phyloP scores from a whole-genome alignment of 2,888 invertebrate genomes.

The Thereva unica region DNA sequence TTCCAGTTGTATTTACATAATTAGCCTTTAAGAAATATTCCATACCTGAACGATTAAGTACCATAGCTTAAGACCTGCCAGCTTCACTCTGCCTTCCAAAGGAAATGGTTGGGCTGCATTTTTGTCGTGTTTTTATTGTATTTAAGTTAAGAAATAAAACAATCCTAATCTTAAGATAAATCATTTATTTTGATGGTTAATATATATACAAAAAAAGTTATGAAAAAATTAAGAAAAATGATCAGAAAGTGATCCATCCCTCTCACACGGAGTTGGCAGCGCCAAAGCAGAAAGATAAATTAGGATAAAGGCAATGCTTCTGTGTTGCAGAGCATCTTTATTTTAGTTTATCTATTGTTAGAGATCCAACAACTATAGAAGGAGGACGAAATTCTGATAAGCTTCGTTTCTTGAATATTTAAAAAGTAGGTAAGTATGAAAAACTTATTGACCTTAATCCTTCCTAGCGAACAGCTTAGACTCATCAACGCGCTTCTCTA shows the following conservation, averaged over 20 bases:
- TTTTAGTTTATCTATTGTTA: no score
- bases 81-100: no score
- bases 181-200: no score
- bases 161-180: no score
- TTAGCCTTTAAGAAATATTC: no score
- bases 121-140: no score
- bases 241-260: slow-evolving; percentile 35
- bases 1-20: no score
- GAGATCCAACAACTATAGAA: background rate
- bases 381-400: slow-evolving; percentile 31
- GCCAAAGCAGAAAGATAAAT: background rate
- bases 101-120: no score
- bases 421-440: slow-evolving; percentile 9
- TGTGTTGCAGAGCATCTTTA: no score
- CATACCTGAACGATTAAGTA: no score
- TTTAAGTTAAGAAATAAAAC: no score
- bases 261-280: background rate
- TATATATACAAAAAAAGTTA: slow-evolving; percentile 44
- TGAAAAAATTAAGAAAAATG: slow-evolving; percentile 5
- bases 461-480: slow-evolving; percentile 35
- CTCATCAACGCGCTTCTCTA: slow-evolving; percentile 56
- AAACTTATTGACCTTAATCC: slow-evolving; percentile 1
- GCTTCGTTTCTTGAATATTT: background rate
- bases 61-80: no score
- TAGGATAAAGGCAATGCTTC: background rate